These are phyloP conservation scores for Albula goreensis DNA, from an alignment of 2,113 vertebrate genomes.

Conservation along the genomic window DNA sequence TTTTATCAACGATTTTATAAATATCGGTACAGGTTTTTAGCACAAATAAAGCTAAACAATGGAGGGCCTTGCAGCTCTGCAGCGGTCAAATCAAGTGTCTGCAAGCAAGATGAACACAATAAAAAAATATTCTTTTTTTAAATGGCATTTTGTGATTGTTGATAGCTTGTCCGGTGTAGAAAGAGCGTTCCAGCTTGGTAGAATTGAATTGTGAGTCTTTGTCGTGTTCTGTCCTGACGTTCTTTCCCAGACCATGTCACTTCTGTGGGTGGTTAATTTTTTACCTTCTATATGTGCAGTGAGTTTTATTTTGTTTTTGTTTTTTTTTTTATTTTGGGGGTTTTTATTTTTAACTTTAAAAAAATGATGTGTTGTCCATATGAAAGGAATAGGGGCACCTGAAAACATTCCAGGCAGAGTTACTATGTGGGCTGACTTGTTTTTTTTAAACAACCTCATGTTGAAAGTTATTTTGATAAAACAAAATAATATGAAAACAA, in stretches of 20 bases:
- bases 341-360: conserved; percentile 59
- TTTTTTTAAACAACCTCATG: conserved; percentile 64
- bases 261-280: conserved; percentile 61
- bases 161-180: conserved; percentile 74
- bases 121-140: conserved; percentile 71
- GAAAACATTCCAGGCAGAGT: conserved; percentile 72
- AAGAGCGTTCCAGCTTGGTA: conserved; percentile 66
- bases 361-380: conserved; percentile 65
- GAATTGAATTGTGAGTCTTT: conserved; percentile 67
- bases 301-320: conserved; percentile 64
- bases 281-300: conserved; percentile 74
- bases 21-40: conserved; percentile 83
- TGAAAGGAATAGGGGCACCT: conserved; percentile 74
- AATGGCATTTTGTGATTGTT: conserved; percentile 74
- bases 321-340: conserved; percentile 57
- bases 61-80: conserved; percentile 74
- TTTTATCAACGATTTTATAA: conserved; percentile 84
- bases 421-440: conserved; percentile 45
- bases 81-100: conserved; percentile 75
- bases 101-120: conserved; percentile 69
- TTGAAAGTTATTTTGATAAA: conserved; percentile 40
- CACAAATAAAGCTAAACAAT: conserved; percentile 76
- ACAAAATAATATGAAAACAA: conserved; percentile 18
- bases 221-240: conserved; percentile 55
- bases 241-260: conserved; percentile 58